These are phyloP conservation scores for Scytalopus superciliaris DNA, from an alignment of 2,113 vertebrate genomes.

Conservation along the genomic window DNA sequence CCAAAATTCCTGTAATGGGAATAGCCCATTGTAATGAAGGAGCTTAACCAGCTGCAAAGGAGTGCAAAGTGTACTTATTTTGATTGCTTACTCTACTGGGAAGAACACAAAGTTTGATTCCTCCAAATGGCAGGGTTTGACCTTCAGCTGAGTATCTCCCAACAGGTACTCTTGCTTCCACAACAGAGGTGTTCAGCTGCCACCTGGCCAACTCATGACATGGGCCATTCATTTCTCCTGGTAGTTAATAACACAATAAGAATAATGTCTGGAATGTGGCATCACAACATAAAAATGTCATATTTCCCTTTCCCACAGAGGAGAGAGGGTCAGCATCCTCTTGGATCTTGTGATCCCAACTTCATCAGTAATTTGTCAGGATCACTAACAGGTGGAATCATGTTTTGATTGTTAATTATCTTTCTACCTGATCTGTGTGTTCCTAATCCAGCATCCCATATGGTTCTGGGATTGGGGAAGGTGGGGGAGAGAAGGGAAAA, in stretches of 20 bases:
- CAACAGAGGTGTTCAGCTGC: neutral
- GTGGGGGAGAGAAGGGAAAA: neutral
- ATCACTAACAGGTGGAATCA: neutral
- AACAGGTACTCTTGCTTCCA: neutral
- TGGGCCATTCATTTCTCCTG: neutral
- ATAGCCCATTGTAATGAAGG: neutral
- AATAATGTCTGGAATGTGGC: neutral
- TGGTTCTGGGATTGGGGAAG: neutral
- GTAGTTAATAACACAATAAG: neutral
- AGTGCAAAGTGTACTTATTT: neutral
- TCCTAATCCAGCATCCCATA: neutral
- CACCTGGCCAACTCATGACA: too few relatives aligned
- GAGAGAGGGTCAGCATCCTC: neutral
- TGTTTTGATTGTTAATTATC: neutral
- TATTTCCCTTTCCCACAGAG: neutral
- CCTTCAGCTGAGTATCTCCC: neutral
- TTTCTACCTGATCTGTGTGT: neutral
- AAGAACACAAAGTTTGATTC: neutral
- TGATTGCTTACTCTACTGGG: neutral
- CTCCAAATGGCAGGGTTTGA: neutral
- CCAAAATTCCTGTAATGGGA: neutral
- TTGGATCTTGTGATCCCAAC: neutral
- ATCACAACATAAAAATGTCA: fast-evolving
- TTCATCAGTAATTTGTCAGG: neutral
- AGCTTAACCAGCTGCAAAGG: neutral